These are phyloP conservation scores for Microtus oregoni DNA, from an alignment of 2,113 vertebrate species.

Conservation along the genomic window DNA sequence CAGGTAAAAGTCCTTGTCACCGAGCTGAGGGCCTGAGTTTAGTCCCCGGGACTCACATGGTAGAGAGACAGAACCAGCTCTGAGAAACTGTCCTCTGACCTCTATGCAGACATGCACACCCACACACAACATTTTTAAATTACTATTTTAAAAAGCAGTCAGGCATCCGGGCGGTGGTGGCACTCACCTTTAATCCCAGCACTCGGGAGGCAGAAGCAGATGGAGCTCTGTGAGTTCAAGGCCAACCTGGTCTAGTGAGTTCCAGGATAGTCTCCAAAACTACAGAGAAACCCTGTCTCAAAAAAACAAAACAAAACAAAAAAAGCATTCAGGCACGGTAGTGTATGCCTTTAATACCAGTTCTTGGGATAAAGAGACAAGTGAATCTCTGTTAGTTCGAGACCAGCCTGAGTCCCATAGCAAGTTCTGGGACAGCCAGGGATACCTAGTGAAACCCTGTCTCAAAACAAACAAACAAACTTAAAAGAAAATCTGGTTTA, in stretches of 20 bases:
- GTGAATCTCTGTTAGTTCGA: background rate
- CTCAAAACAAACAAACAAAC: background rate
- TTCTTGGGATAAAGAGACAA: background rate
- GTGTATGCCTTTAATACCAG: background rate
- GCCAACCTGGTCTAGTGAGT: background rate
- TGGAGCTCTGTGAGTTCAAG: background rate
- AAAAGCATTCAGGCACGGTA: background rate
- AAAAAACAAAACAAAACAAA: background rate
- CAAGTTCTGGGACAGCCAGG: background rate
- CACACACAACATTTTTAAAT: background rate
- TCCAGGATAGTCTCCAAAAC: background rate
- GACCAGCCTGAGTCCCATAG: background rate
- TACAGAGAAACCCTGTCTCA: background rate
- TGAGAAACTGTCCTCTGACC: background rate
- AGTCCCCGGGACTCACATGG: background rate
- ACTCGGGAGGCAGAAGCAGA: background rate
- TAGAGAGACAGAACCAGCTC: background rate
- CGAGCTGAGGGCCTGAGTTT: background rate
- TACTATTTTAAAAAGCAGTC: background rate
- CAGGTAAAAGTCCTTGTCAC: background rate
- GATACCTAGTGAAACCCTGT: background rate
- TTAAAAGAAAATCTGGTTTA: background rate
- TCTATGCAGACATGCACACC: background rate
- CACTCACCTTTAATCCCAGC: background rate
- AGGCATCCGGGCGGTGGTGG: background rate